phyloP scores from a whole-genome alignment of 2,888 invertebrate genomes.

The Sthenelais limicola region DNA sequence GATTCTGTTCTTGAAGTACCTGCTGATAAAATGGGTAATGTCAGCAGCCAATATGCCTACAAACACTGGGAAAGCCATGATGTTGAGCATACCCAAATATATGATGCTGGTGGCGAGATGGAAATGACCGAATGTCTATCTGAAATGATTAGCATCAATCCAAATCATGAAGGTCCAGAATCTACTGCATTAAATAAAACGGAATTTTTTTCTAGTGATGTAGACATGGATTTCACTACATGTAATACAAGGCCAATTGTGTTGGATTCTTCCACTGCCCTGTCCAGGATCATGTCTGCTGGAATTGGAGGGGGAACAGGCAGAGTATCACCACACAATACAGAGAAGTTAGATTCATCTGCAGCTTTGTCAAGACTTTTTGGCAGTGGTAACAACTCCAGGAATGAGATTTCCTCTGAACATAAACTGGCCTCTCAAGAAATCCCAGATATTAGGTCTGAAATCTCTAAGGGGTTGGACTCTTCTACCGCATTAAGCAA shows the following conservation, averaged over 20 bases:
- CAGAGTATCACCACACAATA: too few relatives aligned
- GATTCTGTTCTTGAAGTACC: neutral
- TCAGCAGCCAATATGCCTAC: too few relatives aligned
- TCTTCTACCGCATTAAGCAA: too few relatives aligned
- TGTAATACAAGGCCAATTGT: slow-evolving; percentile 5
- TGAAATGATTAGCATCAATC: neutral
- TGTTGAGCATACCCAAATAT: too few relatives aligned
- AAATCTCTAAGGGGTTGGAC: too few relatives aligned
- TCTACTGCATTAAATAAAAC: neutral
- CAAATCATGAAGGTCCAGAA: too few relatives aligned
- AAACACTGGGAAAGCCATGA: too few relatives aligned
- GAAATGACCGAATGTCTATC: slow-evolving; percentile 15
- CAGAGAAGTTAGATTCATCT: neutral
- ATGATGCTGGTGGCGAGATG: neutral
- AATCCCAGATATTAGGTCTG: too few relatives aligned
- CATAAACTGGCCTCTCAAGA: too few relatives aligned
- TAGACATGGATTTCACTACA: slow-evolving; percentile 14
- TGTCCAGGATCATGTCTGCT: slow-evolving; percentile 32
- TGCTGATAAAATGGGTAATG: neutral
- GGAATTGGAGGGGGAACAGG: too few relatives aligned
- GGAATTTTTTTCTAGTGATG: slow-evolving; percentile 9
- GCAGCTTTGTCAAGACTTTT: neutral
- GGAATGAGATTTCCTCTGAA: too few relatives aligned
- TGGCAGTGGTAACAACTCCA: neutral
- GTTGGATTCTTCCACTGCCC: neutral